phyloP scores from a whole-genome alignment of 2,797 vertebrate genomes.

The Myotis myotis region DNA sequence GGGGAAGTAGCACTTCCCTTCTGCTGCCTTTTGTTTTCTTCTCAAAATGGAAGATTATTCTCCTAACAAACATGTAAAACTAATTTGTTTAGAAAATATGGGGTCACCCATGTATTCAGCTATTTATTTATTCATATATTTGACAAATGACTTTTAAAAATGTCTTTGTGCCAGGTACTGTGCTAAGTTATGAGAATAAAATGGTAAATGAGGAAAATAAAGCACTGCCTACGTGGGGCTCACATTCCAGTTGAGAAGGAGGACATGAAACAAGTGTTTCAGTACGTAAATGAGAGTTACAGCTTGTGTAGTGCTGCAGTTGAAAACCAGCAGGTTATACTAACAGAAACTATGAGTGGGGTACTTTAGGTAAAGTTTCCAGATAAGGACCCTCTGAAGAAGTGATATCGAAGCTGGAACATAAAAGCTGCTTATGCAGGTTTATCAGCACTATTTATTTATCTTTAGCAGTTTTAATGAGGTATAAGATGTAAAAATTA shows the following conservation, averaged over 20 bases:
- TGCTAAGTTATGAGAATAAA: conserved; percentile 29
- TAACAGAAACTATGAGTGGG: background rate
- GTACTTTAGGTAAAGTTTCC: background rate
- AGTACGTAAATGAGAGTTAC: background rate
- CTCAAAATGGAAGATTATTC: conserved; percentile 28
- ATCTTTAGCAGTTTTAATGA: conserved; percentile 10
- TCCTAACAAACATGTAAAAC: conserved; percentile 5
- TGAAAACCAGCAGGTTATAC: background rate
- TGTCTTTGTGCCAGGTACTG: background rate
- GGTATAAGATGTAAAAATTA: background rate
- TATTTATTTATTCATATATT: conserved; percentile 16
- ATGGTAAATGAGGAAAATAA: conserved; percentile 33
- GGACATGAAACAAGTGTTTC: background rate
- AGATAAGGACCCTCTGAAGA: background rate
- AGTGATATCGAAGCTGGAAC: background rate
- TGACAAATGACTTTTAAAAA: background rate
- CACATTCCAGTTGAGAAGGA: background rate
- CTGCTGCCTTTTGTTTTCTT: background rate
- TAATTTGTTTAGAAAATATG: conserved; percentile 27
- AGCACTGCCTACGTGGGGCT: background rate
- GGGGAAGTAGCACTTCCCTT: conserved; percentile 35
- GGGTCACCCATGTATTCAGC: background rate
- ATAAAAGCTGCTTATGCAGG: background rate
- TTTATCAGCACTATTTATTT: background rate
- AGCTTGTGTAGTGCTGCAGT: background rate